Conservation (phyloP, 1,140 invertebrate species). For the Galleria mellonella region DNA sequence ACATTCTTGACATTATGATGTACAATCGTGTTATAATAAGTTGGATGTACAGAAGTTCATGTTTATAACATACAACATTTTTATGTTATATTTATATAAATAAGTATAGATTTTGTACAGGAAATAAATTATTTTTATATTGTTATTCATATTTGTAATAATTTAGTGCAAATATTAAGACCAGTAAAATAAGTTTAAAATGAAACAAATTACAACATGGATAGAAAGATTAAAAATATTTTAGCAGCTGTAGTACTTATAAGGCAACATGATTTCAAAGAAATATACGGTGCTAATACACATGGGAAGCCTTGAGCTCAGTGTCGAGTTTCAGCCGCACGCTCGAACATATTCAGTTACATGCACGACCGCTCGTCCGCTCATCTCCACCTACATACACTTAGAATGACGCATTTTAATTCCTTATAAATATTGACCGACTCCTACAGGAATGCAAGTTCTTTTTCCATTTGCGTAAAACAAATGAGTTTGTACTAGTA, state of each 20-base stretch:
- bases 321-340: slow-evolving; percentile 37
- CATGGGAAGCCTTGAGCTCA: slow-evolving; percentile 60
- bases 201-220: neutral
- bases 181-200: too few species aligned
- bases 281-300: slow-evolving; percentile 59
- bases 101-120: too few species aligned
- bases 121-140: too few species aligned
- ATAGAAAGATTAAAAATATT: neutral
- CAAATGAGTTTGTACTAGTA: neutral
- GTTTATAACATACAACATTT: too few species aligned
- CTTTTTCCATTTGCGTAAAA: neutral
- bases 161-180: too few species aligned
- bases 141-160: too few species aligned
- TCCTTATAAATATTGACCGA: slow-evolving; percentile 7
- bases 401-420: slow-evolving; percentile 11
- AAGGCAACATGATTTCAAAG: slow-evolving; percentile 37
- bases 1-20: too few species aligned
- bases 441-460: neutral
- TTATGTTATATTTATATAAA: too few species aligned
- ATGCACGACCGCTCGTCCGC: slow-evolving; percentile 38
- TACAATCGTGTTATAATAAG: too few species aligned
- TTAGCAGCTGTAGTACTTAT: slow-evolving; percentile 5
- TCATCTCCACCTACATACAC: slow-evolving; percentile 32
- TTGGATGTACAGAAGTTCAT: too few species aligned
- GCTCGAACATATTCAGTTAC: slow-evolving; percentile 47